Conservation (phyloP, 2,113 vertebrate genomes). For the Conger conger region DNA sequence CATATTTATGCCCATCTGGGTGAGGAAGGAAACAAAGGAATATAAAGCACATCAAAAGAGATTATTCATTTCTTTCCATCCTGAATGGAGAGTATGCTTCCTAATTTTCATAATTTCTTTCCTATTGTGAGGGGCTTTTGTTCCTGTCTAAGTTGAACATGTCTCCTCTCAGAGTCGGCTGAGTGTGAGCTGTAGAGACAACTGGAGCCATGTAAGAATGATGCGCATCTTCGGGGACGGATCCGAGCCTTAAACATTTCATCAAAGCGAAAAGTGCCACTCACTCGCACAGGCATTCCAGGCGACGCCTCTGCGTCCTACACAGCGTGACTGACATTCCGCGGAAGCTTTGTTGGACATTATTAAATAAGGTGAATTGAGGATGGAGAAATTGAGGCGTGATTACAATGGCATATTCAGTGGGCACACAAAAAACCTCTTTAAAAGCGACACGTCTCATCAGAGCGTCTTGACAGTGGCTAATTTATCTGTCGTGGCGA, state of each 20-base stretch:
- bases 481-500: constrained; percentile 65
- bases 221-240: background rate
- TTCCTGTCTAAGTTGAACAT: background rate
- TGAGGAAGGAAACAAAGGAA: constrained; percentile 36
- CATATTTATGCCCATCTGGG: constrained; percentile 61
- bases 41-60: constrained; percentile 33
- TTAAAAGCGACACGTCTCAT: constrained; percentile 51
- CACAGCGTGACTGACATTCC: background rate
- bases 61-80: constrained; percentile 36
- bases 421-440: constrained; percentile 39
- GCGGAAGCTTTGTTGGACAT: background rate
- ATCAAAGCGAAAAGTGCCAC: background rate
- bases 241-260: background rate
- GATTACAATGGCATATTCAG: constrained; percentile 40
- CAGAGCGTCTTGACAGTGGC: constrained; percentile 58
- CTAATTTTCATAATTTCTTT: constrained; percentile 6
- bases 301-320: background rate
- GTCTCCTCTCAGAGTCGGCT: background rate
- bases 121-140: background rate
- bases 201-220: background rate
- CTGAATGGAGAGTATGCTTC: constrained; percentile 26
- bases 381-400: constrained; percentile 23
- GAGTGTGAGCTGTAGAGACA: background rate
- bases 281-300: too few relatives aligned
- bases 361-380: background rate